phyloP scores from a whole-genome alignment of 2,888 invertebrate genomes.

The Polyploca ridens region DNA sequence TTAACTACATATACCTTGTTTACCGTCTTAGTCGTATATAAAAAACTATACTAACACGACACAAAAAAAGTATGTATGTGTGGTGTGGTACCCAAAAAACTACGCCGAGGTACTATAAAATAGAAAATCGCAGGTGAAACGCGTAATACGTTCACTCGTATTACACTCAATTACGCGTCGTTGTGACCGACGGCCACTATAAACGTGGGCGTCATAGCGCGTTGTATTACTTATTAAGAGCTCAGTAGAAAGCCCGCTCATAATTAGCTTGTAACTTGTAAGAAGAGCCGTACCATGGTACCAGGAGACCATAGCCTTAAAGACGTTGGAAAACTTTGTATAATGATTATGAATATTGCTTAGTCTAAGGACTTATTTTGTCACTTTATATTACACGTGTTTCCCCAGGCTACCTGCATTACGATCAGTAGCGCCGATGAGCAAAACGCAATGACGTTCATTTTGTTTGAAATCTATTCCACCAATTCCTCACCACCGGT shows the following conservation, averaged over 20 bases:
- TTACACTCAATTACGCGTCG: slow-evolving; percentile 19
- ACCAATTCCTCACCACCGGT: too few species aligned
- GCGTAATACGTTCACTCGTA: neutral
- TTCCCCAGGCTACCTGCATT: too few species aligned
- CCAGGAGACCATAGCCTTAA: slow-evolving; percentile 20
- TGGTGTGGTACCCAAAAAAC: too few species aligned
- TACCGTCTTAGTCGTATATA: too few species aligned
- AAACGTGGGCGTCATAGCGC: slow-evolving; percentile 42
- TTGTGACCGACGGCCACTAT: slow-evolving; percentile 40
- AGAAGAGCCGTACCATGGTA: slow-evolving; percentile 39
- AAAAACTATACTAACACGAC: too few species aligned
- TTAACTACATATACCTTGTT: too few species aligned
- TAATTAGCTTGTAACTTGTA: slow-evolving; percentile 63
- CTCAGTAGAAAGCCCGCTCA: slow-evolving; percentile 49
- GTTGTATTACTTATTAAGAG: slow-evolving; percentile 64
- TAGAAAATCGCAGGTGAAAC: too few species aligned
- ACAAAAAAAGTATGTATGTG: too few species aligned
- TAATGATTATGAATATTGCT: neutral
- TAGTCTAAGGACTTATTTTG: neutral
- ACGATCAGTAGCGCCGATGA: too few species aligned
- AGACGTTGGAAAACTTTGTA: slow-evolving; percentile 9
- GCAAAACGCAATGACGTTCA: too few species aligned
- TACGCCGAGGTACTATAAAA: too few species aligned
- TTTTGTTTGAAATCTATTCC: too few species aligned
- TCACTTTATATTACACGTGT: neutral